A percentile compares a stretch with the other conserved stretches of the same genome.
phyloP scores from a whole-genome alignment of 2,113 vertebrate genomes.

The Rhinoptilus africanus region DNA sequence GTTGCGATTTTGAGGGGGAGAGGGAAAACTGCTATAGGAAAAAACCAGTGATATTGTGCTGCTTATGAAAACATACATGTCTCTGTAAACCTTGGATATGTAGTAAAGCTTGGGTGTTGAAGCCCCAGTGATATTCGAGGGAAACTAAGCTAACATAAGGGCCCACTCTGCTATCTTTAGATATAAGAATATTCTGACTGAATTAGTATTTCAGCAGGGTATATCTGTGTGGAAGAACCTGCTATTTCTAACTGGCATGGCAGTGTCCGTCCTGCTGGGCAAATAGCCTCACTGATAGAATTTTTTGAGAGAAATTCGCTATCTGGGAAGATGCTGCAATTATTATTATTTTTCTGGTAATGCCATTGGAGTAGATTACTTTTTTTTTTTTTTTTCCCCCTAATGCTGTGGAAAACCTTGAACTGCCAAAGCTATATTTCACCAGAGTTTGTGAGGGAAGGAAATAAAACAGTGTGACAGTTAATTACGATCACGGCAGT shows the following conservation, averaged over 20 bases:
- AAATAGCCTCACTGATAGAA: neutral
- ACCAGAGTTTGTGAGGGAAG: neutral
- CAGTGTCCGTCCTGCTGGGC: neutral
- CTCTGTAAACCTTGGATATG: neutral
- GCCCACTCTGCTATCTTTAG: neutral
- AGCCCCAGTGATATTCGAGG: neutral
- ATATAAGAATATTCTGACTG: neutral
- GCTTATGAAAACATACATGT: neutral
- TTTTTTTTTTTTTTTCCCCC: neutral
- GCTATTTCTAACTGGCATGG: neutral
- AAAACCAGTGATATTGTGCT: neutral
- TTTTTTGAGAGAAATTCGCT: neutral
- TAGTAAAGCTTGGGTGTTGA: neutral
- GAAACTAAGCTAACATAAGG: neutral
- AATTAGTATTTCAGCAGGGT: neutral
- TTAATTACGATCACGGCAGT: neutral
- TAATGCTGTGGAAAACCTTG: neutral
- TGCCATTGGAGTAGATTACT: neutral
- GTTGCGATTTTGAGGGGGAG: neutral
- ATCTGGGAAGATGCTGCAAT: neutral
- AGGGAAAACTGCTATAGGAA: neutral
- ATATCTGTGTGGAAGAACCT: neutral
- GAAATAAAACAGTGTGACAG: conserved; percentile 49
- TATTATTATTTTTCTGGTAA: neutral
- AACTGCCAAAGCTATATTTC: neutral